Evolutionary conservation across 2,888 invertebrate genomes (phyloP), one percentile per base, ranked within the genome.

Genomic region (Diogma glabrata): DNA sequence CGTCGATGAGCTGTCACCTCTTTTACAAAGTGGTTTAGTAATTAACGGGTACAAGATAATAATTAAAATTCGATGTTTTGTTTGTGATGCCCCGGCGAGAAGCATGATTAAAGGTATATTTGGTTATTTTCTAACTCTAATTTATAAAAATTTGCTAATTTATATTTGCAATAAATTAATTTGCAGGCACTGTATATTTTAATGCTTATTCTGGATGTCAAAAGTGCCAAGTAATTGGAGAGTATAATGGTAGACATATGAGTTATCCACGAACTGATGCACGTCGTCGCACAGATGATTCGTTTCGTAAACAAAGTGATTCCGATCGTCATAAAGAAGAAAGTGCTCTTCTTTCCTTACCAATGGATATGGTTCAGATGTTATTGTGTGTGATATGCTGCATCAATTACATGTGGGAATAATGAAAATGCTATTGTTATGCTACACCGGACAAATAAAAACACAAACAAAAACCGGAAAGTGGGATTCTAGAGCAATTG

Each of bases 371-470:
- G 28, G 28, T 28, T 28, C 28, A 28, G 28, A n/a, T n/a, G n/a
- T n/a, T n/a, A n/a, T n/a, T n/a, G n/a, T n/a, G n/a, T n/a, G 28
- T 28, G 28, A 28, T 3, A 28, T 28, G 28, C 28, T 28, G 28
- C 28, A 28, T 28, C 28, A 28, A 28, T 28, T 28, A 28, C 28
- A 28, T 28, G 28, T 28, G 3, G 28, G n/a, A 12, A 36, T 36
- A 36, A 36, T 36, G 36, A 36, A 36, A 10, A 36, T 4, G n/a
- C 36, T 36, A 36, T 36, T 36, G n/a, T 36, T 36, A 36, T 36
- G 36, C 16, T 36, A 36, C 2, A 36, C 36, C 36, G 28, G 3
- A 28, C 28, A 28, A 28, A 28, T 28, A n/a, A 36, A 36, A n/a
- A 36, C 36, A 12, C 36, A 36, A 36, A 36, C 12, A 12, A 33